phyloP scores from a whole-genome alignment of 2,113 vertebrate genomes.

The Tauraco erythrolophus region DNA sequence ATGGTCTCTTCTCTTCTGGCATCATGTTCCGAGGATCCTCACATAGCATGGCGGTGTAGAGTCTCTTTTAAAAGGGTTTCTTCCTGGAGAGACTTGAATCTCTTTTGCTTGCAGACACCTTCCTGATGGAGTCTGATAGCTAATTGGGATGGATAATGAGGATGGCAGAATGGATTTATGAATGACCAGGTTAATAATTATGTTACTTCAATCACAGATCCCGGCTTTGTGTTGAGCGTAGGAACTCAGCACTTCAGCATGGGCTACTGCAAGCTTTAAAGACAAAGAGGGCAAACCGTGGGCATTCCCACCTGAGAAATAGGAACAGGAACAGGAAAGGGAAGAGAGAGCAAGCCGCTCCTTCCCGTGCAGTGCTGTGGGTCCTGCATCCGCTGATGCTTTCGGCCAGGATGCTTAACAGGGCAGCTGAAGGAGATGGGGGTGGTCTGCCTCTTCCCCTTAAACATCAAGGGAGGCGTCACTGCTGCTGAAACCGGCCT shows the following conservation, averaged over 20 bases:
- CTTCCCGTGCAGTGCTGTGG: not conserved
- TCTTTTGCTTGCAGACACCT: not conserved
- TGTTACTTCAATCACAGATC: not conserved
- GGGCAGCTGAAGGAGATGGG: not conserved
- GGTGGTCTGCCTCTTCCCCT: not conserved
- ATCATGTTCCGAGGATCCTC: not conserved
- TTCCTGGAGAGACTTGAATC: not conserved
- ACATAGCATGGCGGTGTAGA: fast-evolving
- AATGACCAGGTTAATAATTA: not conserved
- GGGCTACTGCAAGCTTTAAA: not conserved
- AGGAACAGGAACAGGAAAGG: not conserved
- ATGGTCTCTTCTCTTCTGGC: not conserved
- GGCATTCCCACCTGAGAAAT: not conserved
- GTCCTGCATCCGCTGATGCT: not conserved
- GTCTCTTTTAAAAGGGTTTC: not conserved
- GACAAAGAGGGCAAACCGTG: not conserved
- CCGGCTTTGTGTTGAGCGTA: not conserved
- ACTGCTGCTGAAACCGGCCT: not conserved
- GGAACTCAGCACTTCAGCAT: fast-evolving
- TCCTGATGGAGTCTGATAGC: not conserved
- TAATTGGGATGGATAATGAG: not conserved
- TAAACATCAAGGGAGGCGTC: not conserved
- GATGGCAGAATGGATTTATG: not conserved
- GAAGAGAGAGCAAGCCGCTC: not conserved
- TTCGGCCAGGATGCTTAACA: not conserved